Percentiles rank a stretch among this genome's conserved stretches.
Evolutionary conservation across 2,113 vertebrate genomes (phyloP).

Genomic region (Dolichallabes microphthalmus): DNA sequence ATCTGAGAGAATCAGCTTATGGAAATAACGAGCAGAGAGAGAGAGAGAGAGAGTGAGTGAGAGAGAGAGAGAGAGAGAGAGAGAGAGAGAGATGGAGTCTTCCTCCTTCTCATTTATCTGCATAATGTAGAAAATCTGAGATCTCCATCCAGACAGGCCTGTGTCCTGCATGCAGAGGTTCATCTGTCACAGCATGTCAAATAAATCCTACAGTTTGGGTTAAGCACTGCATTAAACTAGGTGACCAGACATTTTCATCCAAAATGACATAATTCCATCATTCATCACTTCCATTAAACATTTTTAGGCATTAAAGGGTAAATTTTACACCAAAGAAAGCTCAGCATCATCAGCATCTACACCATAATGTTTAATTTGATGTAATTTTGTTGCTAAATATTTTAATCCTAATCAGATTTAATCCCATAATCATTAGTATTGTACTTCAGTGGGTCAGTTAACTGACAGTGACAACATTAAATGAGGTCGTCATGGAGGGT

Average conservation of each 20-base stretch:
- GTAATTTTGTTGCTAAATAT: neutral
- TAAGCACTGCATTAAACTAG: neutral
- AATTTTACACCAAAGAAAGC: neutral
- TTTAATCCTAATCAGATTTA: neutral
- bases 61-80: no score
- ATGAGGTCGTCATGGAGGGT: neutral
- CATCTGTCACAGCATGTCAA: neutral
- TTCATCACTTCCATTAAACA: neutral
- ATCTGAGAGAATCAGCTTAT: constrained; percentile 66
- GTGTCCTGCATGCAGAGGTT: neutral
- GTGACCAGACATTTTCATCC: neutral
- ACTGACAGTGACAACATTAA: neutral
- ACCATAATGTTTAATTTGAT: neutral
- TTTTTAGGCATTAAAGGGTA: neutral
- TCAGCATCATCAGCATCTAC: neutral
- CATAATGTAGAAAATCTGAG: constrained; percentile 40
- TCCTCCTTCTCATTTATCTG: constrained; percentile 34
- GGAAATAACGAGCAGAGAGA: constrained; percentile 59
- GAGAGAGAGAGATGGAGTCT: neutral
- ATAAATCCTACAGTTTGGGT: neutral
- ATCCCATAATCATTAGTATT: neutral
- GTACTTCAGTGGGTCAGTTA: neutral
- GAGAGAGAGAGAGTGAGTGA: no score
- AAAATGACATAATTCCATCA: neutral
- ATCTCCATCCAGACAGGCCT: neutral